A percentile compares a stretch with the other conserved stretches of the same genome.
These are phyloP conservation scores for Anniella stebbinsi DNA, from an alignment of 2,797 vertebrate genomes.

Conservation along the genomic window DNA sequence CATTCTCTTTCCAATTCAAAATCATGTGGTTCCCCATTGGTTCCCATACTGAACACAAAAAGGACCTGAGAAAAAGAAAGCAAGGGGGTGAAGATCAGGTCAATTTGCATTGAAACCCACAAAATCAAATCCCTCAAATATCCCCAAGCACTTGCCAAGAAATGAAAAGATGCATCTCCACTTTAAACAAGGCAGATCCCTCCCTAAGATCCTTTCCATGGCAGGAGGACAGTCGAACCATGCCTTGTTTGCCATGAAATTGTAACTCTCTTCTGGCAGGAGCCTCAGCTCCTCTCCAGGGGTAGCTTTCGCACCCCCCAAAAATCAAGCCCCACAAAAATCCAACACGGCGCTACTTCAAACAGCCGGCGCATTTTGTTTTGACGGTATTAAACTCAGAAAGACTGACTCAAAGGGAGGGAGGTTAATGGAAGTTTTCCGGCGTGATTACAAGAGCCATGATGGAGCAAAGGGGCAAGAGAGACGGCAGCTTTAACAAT, in stretches of 20 bases:
- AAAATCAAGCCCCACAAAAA: neutral
- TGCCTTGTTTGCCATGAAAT: neutral
- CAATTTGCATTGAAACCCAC: neutral
- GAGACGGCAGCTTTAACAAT: slow-evolving; percentile 74
- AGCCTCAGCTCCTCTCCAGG: neutral
- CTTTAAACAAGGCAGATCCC: neutral
- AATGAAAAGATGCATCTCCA: neutral
- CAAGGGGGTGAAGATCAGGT: neutral
- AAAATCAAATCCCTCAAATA: neutral
- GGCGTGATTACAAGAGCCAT: slow-evolving; percentile 69
- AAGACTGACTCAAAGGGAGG: slow-evolving; percentile 76
- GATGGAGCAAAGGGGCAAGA: slow-evolving; percentile 72
- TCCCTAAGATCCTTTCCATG: neutral
- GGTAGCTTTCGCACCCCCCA: neutral
- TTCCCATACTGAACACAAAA: too few relatives aligned
- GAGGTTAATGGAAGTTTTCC: slow-evolving; percentile 80
- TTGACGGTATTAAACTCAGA: slow-evolving; percentile 70
- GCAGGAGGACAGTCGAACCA: neutral
- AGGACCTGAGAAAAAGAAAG: too few relatives aligned
- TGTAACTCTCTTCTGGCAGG: neutral
- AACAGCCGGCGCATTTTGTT: slow-evolving; percentile 61
- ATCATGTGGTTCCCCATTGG: too few relatives aligned
- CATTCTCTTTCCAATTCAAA: too few relatives aligned
- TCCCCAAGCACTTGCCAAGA: neutral
- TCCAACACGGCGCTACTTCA: slow-evolving; percentile 27